Evolutionary conservation across 2,113 vertebrate genomes (phyloP).

Genomic region (Gobius niger): DNA sequence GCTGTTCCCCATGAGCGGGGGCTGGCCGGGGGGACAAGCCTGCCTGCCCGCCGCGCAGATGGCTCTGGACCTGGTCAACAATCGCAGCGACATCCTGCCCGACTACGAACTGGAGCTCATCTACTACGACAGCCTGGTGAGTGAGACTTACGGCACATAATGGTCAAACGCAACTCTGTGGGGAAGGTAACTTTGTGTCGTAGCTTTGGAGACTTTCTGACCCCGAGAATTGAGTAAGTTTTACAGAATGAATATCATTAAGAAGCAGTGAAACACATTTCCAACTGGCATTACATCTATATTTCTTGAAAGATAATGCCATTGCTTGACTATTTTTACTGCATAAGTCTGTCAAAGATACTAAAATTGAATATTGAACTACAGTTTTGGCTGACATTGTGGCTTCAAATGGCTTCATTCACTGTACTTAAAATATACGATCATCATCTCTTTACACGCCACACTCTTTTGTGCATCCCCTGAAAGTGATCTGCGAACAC

Average conservation of each 20-base stretch:
- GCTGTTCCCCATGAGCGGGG: constrained; percentile 89
- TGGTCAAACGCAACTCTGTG: not conserved
- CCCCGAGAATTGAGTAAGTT: not conserved
- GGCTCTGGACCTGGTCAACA: constrained; percentile 87
- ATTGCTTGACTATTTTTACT: too few species aligned
- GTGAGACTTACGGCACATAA: not conserved
- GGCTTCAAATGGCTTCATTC: too few species aligned
- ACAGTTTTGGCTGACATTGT: too few species aligned
- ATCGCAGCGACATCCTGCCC: constrained; percentile 84
- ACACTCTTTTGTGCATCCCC: too few species aligned
- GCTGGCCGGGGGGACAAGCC: constrained; percentile 88
- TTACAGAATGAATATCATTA: not conserved
- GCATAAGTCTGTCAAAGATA: too few species aligned
- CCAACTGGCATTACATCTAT: too few species aligned
- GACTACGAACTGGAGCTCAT: constrained; percentile 88
- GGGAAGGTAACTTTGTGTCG: not conserved
- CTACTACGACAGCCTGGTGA: constrained; percentile 87
- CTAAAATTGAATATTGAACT: too few species aligned
- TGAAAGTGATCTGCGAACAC: too few species aligned
- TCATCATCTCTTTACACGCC: too few species aligned
- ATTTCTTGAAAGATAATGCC: too few species aligned
- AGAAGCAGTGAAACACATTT: too few species aligned
- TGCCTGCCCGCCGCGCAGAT: constrained; percentile 86
- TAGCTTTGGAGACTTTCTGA: not conserved
- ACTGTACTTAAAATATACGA: too few species aligned